phyloP scores from a whole-genome alignment of 1,140 invertebrate species.

The Arctopsyche grandis region DNA sequence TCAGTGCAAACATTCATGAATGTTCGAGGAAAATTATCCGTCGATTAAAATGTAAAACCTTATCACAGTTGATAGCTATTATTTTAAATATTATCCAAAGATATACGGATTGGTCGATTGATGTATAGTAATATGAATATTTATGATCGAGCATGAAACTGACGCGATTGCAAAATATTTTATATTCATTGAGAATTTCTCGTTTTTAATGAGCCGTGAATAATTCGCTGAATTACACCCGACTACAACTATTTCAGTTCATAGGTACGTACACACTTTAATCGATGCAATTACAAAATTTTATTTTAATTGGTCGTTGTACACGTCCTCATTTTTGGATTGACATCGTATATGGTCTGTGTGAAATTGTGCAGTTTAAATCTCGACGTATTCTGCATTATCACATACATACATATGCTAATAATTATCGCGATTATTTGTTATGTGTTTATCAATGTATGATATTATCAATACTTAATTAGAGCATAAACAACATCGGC shows the following conservation, averaged over 20 bases:
- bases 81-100: too few species aligned
- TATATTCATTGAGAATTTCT: neutral
- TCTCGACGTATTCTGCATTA: too few species aligned
- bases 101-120: neutral
- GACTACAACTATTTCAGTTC: neutral
- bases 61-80: too few species aligned
- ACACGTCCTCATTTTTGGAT: neutral
- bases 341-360: neutral
- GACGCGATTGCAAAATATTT: neutral
- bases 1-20: too few species aligned
- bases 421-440: too few species aligned
- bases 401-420: too few species aligned
- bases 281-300: conserved; percentile 3
- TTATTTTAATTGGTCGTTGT: neutral
- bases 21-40: too few species aligned
- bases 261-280: neutral
- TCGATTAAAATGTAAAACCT: too few species aligned
- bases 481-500: neutral
- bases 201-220: conserved; percentile 6
- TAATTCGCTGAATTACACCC: neutral
- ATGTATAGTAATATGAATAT: conserved; percentile 1
- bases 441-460: too few species aligned
- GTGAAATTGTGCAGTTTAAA: too few species aligned
- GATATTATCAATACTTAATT: too few species aligned
- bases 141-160: neutral